Base-by-base conservation (phyloP, 2,888 invertebrate species). In the Philopedon plagiatum region DNA sequence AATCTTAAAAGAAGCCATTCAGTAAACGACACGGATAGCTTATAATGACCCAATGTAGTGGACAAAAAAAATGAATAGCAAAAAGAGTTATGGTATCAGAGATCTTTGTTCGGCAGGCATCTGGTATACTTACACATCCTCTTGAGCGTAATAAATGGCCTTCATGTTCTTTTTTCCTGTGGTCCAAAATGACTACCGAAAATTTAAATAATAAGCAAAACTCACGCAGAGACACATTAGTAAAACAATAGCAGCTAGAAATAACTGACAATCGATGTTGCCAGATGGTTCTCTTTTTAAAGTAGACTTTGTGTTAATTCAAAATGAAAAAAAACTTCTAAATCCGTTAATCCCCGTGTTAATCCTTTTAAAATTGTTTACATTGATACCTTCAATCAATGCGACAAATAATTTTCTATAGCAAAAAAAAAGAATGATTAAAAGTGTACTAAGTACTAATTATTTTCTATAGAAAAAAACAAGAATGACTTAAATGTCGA, bases 171-270 rank as follows among this genome's bases (percentile, higher is more conserved):
- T 67, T 39, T 64, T 41, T 57, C 41, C 13, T 68, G 49, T 63
- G 26, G n/a, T 44, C 19, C 39, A 19, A 61, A 61, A 61, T 61
- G 46, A 65, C 71, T 65, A 71, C 71, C 49, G 71, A 71, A 71
- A 39, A 71, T 71, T 71, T 71, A 65, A 71, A 71, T 71, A 71
- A 60, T 65, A 51, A 60, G 71, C 71, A 46, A 60, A 68, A 60
- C 71, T 65, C 71, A 71, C 60, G 71, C 71, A 60, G 71, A 23
- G 71, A 60, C 65, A 71, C 65, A 64, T 71, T 65, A 71, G 63
- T 63, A 60, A 71, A 71, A 65, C 71, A 71, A 71, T 65, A 49
- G 60, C 23, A 51, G 21, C 21, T 62, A 39, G 23, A 32, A 19
- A 29, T 13, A 26, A 41, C 51, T 61, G 19, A 49, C 39, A 32